phyloP scores from a whole-genome alignment of 2,888 invertebrate genomes.

The Buathra laborator region DNA sequence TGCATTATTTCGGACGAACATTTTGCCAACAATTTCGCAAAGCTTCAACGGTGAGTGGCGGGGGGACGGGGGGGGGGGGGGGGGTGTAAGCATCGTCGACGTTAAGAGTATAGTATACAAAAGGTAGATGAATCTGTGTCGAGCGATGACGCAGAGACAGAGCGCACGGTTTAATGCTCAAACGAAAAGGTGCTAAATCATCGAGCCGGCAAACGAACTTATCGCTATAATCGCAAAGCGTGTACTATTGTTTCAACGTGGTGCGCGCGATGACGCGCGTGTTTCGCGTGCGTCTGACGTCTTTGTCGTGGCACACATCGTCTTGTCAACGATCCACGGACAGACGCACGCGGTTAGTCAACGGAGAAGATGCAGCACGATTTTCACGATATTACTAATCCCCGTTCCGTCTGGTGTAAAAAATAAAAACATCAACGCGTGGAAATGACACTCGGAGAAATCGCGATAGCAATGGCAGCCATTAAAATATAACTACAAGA shows the following conservation, averaged over 20 bases:
- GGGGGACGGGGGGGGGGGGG: too few species aligned
- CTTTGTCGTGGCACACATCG: background rate
- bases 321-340: slow-evolving; percentile 1
- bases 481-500: too few species aligned
- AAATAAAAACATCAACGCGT: too few species aligned
- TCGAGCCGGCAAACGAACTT: slow-evolving; percentile 19
- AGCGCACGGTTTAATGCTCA: background rate
- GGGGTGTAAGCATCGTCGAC: background rate
- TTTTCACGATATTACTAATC: too few species aligned
- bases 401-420: too few species aligned
- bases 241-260: slow-evolving; percentile 18
- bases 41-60: background rate
- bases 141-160: background rate
- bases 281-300: slow-evolving; percentile 18
- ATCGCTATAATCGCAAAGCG: slow-evolving; percentile 14
- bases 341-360: too few species aligned
- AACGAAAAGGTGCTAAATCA: slow-evolving; percentile 12
- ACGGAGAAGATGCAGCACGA: too few species aligned
- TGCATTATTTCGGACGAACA: background rate
- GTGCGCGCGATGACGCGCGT: slow-evolving; percentile 28
- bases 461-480: too few species aligned
- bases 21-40: slow-evolving; percentile 24
- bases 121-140: background rate
- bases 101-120: background rate
- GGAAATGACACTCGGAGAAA: too few species aligned